Percentiles rank a stretch among this genome's conserved stretches.
These are phyloP conservation scores for Macrochelys suwanniensis DNA, from an alignment of 2,797 vertebrate species.

Conservation along the genomic window DNA sequence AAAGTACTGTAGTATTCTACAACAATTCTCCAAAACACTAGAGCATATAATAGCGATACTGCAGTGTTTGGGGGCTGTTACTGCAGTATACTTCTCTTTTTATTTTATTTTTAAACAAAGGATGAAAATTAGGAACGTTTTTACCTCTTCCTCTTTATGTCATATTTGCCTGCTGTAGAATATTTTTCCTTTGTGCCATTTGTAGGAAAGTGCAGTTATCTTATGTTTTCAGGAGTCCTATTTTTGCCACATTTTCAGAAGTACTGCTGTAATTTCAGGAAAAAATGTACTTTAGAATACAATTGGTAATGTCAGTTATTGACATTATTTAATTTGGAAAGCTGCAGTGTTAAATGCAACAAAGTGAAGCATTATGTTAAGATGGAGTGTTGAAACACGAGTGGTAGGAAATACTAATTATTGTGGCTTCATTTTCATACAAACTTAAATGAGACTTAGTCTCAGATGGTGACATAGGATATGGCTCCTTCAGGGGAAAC, in stretches of 20 bases:
- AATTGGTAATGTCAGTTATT: slow-evolving; percentile 60
- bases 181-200: slow-evolving; percentile 27
- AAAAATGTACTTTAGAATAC: slow-evolving; percentile 56
- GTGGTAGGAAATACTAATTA: slow-evolving; percentile 45
- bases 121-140: slow-evolving; percentile 8
- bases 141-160: neutral
- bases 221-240: slow-evolving; percentile 41
- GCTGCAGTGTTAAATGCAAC: slow-evolving; percentile 50
- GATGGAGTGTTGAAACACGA: slow-evolving; percentile 54
- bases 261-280: slow-evolving; percentile 51
- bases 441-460: slow-evolving; percentile 52
- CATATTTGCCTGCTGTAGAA: neutral
- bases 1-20: slow-evolving; percentile 2
- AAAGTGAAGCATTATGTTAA: slow-evolving; percentile 64
- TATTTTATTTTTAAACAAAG: slow-evolving; percentile 23
- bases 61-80: neutral
- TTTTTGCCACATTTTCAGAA: slow-evolving; percentile 38
- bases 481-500: slow-evolving; percentile 57
- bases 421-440: slow-evolving; percentile 61
- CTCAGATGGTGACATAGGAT: slow-evolving; percentile 72
- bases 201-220: slow-evolving; percentile 28
- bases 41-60: neutral
- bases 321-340: slow-evolving; percentile 52
- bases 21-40: slow-evolving; percentile 11
- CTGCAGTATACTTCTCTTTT: neutral